Evolutionary conservation across 2,113 vertebrate species (phyloP).

Genomic region (Isurus oxyrinchus): DNA sequence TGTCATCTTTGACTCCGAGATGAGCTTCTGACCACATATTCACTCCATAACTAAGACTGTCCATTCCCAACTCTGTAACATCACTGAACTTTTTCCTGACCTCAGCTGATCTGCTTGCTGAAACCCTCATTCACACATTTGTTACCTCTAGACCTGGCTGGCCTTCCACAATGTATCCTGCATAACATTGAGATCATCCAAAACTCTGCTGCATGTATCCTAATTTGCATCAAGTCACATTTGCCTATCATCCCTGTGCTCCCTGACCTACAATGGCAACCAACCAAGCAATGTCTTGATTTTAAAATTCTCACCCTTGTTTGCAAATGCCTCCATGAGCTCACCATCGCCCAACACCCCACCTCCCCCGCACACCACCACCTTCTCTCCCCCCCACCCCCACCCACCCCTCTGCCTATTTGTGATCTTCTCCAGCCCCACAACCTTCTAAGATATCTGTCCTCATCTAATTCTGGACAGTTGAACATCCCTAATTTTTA

Average conservation of each 20-base stretch:
- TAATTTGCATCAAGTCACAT: neutral
- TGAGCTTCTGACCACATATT: neutral
- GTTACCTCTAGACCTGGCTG: neutral
- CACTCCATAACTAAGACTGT: neutral
- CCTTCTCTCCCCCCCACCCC: no score
- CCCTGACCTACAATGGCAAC: neutral
- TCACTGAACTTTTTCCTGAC: neutral
- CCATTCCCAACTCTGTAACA: neutral
- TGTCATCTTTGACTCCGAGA: neutral
- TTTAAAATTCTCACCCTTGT: neutral
- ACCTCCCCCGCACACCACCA: no score
- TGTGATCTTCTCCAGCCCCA: neutral
- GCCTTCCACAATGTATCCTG: no score
- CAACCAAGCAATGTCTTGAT: neutral
- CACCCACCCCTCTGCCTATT: no score
- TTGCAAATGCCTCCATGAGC: neutral
- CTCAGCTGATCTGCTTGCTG: neutral
- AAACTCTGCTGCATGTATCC: neutral
- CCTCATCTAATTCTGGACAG: neutral
- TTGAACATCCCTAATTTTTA: no score
- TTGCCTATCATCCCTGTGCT: neutral
- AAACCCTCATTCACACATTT: neutral
- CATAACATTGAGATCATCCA: neutral
- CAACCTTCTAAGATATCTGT: neutral
- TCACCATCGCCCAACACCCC: neutral